Conservation (phyloP, 2,797 vertebrate genomes). For the Calcarius lapponicus region DNA sequence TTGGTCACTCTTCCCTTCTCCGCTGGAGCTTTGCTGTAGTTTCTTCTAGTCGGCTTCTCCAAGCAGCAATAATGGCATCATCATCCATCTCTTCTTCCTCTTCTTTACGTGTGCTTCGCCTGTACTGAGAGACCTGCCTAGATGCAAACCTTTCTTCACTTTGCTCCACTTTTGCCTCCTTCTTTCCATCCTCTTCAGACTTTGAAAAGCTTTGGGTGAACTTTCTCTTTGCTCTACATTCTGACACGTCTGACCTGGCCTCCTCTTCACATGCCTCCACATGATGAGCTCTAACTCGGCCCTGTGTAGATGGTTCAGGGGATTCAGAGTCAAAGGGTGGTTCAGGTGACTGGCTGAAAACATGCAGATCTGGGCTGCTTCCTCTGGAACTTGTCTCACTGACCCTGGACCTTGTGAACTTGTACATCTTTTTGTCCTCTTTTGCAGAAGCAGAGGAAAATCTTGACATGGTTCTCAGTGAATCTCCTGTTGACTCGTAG, state of each 20-base stretch:
- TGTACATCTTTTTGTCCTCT: slow-evolving; percentile 65
- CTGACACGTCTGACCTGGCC: slow-evolving; percentile 64
- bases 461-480: slow-evolving; percentile 71
- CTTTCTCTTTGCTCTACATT: slow-evolving; percentile 81
- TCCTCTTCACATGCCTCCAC: slow-evolving; percentile 73
- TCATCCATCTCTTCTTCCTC: slow-evolving; percentile 84
- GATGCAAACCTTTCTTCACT: slow-evolving; percentile 78
- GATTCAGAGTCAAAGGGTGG: slow-evolving; percentile 59
- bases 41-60: slow-evolving; percentile 86
- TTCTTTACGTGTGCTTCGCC: slow-evolving; percentile 79
- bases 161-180: slow-evolving; percentile 72
- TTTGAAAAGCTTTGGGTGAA: slow-evolving; percentile 78
- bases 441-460: slow-evolving; percentile 73
- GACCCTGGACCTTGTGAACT: slow-evolving; percentile 71
- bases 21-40: slow-evolving; percentile 78
- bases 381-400: slow-evolving; percentile 68
- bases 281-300: slow-evolving; percentile 47
- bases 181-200: slow-evolving; percentile 74
- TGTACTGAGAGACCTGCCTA: slow-evolving; percentile 73
- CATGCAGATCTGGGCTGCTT: slow-evolving; percentile 72
- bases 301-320: slow-evolving; percentile 26
- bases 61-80: slow-evolving; percentile 89
- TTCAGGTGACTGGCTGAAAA: slow-evolving; percentile 66
- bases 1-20: slow-evolving; percentile 71
- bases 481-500: slow-evolving; percentile 59